Conservation (phyloP, 2,888 invertebrate genomes). For the Microdon myrmicae region DNA sequence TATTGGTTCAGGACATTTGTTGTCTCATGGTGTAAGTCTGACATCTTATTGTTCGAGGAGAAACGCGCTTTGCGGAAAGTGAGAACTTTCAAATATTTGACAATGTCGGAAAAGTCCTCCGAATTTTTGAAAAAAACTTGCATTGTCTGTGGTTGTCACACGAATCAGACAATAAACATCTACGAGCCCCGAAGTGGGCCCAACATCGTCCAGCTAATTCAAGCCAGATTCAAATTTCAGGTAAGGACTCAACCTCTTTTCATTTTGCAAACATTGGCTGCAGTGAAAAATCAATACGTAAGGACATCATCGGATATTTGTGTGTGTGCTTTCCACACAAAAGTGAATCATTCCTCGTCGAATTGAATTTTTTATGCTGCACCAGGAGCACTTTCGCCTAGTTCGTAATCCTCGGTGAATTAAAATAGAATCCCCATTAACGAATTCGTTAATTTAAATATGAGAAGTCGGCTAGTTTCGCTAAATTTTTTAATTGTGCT, state of each 20-base stretch:
- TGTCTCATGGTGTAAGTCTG: conserved; percentile 1
- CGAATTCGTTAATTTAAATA: too few relatives aligned
- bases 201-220: conserved; percentile 65
- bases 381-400: too few relatives aligned
- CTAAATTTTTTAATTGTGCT: too few relatives aligned
- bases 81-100: neutral
- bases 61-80: conserved; percentile 5
- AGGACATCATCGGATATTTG: conserved; percentile 25
- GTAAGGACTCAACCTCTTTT: conserved; percentile 57
- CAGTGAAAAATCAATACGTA: conserved; percentile 45
- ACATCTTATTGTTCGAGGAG: conserved; percentile 2
- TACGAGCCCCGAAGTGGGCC: conserved; percentile 66
- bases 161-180: conserved; percentile 65
- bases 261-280: conserved; percentile 13
- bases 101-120: conserved; percentile 58
- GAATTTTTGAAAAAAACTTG: conserved; percentile 66
- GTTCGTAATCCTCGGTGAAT: too few relatives aligned
- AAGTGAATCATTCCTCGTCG: conserved; percentile 58
- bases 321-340: conserved; percentile 38
- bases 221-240: conserved; percentile 67
- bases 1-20: neutral
- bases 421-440: too few relatives aligned
- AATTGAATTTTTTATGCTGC: too few relatives aligned
- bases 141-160: conserved; percentile 67
- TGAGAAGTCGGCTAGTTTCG: too few relatives aligned